Base-by-base conservation (phyloP, 2,888 invertebrate species). In the Craniophora ligustri region DNA sequence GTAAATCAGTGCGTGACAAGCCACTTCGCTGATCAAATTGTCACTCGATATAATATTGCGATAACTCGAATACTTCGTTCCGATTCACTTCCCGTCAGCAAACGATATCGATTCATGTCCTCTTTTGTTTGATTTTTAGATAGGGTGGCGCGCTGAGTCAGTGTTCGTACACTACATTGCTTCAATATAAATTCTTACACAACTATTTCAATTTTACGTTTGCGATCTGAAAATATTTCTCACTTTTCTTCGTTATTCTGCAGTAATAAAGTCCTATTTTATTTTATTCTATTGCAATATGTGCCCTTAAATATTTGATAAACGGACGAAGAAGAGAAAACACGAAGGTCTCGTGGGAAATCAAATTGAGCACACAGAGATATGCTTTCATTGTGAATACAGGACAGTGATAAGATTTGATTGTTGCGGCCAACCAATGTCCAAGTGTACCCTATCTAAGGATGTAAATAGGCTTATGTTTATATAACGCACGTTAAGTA, bases 1-100 rank as follows among this genome's bases (percentile, higher is more conserved):
- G 79, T 73, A 83, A 86, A 85, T 76, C 79, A 78, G 87, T 79
- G 85, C 86, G 78, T 82, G 84, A 79, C 84, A 73, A 61, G 71
- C 56, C 65, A 69, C 75, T 76, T 71, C 75, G 66, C 76, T 64
- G 75, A 79, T 76, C 79, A 74, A 72, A 79, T 78, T 79, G 82
- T 75, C 76, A 81, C 68, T 78, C 64, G 80, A 82, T 83, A 84
- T 72, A 68, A 72, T 64, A 64, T 70, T 75, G 72, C 77, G 50
- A 73, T 75, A 77, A 63, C 71, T 75, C 67, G 78, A 83, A 85
- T 86, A 79, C 64, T 82, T 82, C 80, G 87, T 86, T 85, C 76
- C 85, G 81, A 76, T 64, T 73, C 79, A 82, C 74, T 81, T 77
- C 71, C 56, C 67, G 57, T 47, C 59, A 67, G 61, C 77, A 77